phyloP scores from a whole-genome alignment of 2,888 invertebrate genomes.

The Volucella inanis region DNA sequence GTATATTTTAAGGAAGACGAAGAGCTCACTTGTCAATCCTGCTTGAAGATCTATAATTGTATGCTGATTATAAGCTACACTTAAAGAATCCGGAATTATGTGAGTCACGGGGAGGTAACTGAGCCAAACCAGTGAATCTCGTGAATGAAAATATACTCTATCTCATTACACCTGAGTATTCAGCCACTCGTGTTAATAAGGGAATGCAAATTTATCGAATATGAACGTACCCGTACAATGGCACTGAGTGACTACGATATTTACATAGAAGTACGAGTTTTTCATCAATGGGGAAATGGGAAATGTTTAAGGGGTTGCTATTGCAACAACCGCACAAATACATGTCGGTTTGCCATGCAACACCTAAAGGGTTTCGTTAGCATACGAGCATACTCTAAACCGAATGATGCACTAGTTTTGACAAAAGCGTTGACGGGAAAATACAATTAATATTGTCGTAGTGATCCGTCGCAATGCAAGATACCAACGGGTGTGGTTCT shows the following conservation, averaged over 20 bases:
- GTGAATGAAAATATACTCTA: slow-evolving; percentile 1
- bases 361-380: slow-evolving; percentile 66
- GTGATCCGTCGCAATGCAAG: slow-evolving; percentile 68
- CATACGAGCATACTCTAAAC: slow-evolving; percentile 10
- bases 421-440: slow-evolving; percentile 35
- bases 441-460: slow-evolving; percentile 19
- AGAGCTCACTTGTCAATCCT: too few species aligned
- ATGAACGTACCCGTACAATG: not conserved
- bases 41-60: too few species aligned
- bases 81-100: too few species aligned
- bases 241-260: slow-evolving; percentile 41
- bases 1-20: too few species aligned
- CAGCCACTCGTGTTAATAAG: not conserved
- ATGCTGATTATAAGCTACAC: too few species aligned
- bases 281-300: slow-evolving; percentile 44
- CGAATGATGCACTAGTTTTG: slow-evolving; percentile 34
- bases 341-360: slow-evolving; percentile 11
- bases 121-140: too few species aligned
- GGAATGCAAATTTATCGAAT: slow-evolving; percentile 26
- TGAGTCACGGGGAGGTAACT: too few species aligned
- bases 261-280: not conserved
- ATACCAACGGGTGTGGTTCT: slow-evolving; percentile 52
- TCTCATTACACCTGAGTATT: not conserved
- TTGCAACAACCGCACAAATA: slow-evolving; percentile 2
- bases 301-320: slow-evolving; percentile 47